Base-by-base conservation (phyloP, 2,888 invertebrate genomes). In the Lomographa bimaculata region DNA sequence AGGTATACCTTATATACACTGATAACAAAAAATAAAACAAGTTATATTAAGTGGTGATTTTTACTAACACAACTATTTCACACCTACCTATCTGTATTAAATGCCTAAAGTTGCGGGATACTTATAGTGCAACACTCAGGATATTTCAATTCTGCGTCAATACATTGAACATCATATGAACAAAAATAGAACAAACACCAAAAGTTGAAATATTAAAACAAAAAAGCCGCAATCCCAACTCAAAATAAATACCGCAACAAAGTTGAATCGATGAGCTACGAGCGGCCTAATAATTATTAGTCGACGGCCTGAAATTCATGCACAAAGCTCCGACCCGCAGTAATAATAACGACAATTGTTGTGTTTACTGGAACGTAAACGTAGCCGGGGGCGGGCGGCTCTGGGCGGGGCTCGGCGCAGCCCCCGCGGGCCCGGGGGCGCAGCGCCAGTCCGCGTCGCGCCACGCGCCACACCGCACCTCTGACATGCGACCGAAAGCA, bases 311-410 rank as follows among this genome's bases (percentile, higher is more conserved):
- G 89, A 87, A 87, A 87, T 87, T 87, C 87, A 85, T 84, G 86
- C 86, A 87, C 87, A 87, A 87, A 89, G 87, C 85, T 76, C 79
- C 81, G 86, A 79, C 80, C 89, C 86, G 77, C 86, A 86, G 83
- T 79, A 85, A 89, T 89, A 89, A 89, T 89, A 89, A 89, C 85
- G 85, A 82, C 87, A 85, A 86, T 86, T 89, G 89, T 89, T 89
- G 86, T 87, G 89, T 87, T 89, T 86, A 87, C 81, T 86, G 87
- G 82, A 82, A 86, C 89, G 87, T 86, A 82, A 87, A 85, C 83
- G 80, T 64, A 71, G 64, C 60, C 58, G 64, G 68, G 57, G 60
- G 57, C 27, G 60, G 58, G 55, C 54, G 47, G 37, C 34, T 41
- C 34, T 42, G 48, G 55, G 60, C 48, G 56, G 52, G 44, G 60